A percentile compares a stretch with the other conserved stretches of the same genome.
Evolutionary conservation across 2,797 vertebrate species (phyloP).

Genomic region (Channa striata): DNA sequence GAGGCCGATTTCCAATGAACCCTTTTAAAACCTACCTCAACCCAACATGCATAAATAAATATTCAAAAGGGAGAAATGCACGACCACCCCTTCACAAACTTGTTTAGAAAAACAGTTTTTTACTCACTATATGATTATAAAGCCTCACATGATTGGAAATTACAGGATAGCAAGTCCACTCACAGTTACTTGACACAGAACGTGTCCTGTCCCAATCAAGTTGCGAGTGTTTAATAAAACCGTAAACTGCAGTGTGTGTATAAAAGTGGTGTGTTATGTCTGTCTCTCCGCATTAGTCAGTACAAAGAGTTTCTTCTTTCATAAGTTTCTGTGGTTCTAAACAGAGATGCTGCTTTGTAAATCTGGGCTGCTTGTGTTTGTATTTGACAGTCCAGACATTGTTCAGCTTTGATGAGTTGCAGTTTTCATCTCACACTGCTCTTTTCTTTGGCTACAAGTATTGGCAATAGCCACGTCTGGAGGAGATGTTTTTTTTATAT

Average conservation of each 20-base stretch:
- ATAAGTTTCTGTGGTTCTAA: too few species aligned
- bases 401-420: conserved; percentile 1
- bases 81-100: background rate
- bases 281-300: too few species aligned
- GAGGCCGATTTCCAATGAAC: background rate
- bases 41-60: background rate
- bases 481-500: too few species aligned
- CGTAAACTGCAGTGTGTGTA: too few species aligned
- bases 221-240: too few species aligned
- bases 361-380: too few species aligned
- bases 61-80: background rate
- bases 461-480: background rate
- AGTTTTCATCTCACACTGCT: background rate
- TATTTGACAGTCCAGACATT: too few species aligned
- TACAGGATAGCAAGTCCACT: background rate
- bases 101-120: background rate
- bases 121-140: background rate
- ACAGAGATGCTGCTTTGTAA: too few species aligned
- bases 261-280: too few species aligned
- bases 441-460: background rate
- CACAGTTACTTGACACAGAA: background rate
- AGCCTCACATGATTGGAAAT: background rate
- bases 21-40: background rate
- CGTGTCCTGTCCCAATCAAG: too few species aligned
- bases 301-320: too few species aligned